Conservation (phyloP, 2,113 vertebrate genomes). For the Megaceryle maxima region DNA sequence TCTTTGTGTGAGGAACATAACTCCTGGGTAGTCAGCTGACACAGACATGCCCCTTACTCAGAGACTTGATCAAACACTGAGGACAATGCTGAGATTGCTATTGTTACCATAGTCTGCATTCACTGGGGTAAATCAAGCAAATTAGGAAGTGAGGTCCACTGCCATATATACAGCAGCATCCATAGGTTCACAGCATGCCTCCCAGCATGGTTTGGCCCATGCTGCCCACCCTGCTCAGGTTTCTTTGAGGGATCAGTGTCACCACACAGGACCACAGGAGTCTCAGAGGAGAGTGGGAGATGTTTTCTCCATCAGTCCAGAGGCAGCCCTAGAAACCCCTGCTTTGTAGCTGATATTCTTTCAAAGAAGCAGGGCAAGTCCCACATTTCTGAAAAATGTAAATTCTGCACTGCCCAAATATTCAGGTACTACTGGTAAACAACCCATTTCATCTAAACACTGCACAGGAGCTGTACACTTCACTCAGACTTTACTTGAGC, state of each 20-base stretch:
- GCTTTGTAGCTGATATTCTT: not conserved
- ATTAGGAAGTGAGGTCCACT: not conserved
- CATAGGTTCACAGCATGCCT: too few species aligned
- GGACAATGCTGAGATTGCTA: not conserved
- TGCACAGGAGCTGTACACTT: constrained; percentile 77
- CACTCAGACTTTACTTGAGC: constrained; percentile 81
- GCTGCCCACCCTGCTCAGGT: not conserved
- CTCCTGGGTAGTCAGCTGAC: not conserved
- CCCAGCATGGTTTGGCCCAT: not conserved
- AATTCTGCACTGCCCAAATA: not conserved
- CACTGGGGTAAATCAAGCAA: not conserved
- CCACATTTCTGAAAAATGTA: not conserved
- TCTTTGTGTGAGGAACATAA: not conserved
- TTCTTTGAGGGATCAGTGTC: not conserved
- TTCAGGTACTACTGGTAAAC: not conserved
- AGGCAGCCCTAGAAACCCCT: not conserved
- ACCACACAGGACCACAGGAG: not conserved
- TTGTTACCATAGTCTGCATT: not conserved
- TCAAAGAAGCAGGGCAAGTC: not conserved
- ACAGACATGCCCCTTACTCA: not conserved
- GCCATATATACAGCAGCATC: not conserved
- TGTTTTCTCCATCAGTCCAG: not conserved
- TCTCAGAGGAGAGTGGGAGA: not conserved
- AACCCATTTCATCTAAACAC: not conserved
- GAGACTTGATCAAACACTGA: not conserved